A percentile compares a stretch with the other conserved stretches of the same genome.
phyloP scores from a whole-genome alignment of 2,888 invertebrate species.

The Tuta absoluta region DNA sequence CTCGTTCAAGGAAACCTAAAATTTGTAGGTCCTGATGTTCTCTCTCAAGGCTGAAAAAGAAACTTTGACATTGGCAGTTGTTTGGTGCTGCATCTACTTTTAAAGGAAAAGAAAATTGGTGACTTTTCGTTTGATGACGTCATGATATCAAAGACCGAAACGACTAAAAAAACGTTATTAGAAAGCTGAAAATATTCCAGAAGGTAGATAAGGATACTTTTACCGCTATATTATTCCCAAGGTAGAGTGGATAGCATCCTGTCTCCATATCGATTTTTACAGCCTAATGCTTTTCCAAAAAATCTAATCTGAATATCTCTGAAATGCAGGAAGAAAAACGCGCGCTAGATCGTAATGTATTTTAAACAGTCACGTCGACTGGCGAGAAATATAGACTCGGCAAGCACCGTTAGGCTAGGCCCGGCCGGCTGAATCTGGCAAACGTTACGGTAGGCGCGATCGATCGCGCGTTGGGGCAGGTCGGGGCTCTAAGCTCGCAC shows the following conservation, averaged over 20 bases:
- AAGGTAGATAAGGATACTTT: too few relatives aligned
- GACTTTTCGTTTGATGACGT: too few relatives aligned
- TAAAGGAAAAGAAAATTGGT: too few relatives aligned
- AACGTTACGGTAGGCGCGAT: conserved; percentile 56
- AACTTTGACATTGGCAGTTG: background rate
- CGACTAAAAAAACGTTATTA: too few relatives aligned
- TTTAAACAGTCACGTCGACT: conserved; percentile 11
- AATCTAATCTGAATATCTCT: background rate
- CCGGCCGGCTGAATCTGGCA: conserved; percentile 40
- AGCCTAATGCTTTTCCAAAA: background rate
- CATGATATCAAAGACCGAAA: too few relatives aligned
- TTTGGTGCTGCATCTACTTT: background rate
- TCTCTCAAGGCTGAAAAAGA: background rate
- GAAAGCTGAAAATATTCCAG: too few relatives aligned
- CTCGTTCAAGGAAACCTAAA: background rate
- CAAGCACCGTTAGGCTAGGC: conserved; percentile 49
- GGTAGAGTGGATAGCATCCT: too few relatives aligned
- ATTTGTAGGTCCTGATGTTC: background rate
- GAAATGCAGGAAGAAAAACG: background rate
- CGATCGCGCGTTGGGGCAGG: conserved; percentile 74
- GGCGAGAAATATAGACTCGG: conserved; percentile 16
- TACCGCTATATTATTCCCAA: too few relatives aligned
- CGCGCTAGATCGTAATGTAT: background rate
- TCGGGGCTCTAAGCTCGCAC: conserved; percentile 45
- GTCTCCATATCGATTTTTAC: too few relatives aligned